Base-by-base conservation (phyloP, 2,113 vertebrate genomes). In the Boleophthalmus pectinirostris region DNA sequence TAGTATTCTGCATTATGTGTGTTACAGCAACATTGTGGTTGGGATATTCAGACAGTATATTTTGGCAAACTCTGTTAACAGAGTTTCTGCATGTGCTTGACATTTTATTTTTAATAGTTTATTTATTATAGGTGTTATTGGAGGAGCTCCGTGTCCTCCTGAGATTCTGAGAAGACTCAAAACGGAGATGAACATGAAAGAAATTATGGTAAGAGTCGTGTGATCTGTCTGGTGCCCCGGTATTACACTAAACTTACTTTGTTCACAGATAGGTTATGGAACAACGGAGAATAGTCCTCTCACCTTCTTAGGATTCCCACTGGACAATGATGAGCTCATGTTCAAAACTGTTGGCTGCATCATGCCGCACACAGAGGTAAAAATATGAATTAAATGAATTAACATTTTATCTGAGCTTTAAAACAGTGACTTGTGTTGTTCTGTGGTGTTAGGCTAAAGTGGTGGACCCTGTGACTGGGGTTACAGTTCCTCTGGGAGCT, bases 221-320 rank as follows among this genome's bases (percentile, higher is more conserved):
- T 43, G 38, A 2, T 43, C 38, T 14, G 38, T 43, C 38, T 7
- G 20, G 64, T 10, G 29, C 29, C 4, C 11, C 3, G 47, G 1
- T 10, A 14, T 67, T 0, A 8, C 79, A 1, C 35, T 49, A 15
- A 8, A 16, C 6, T 21, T 0, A 29, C 29, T 63, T 1, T 66
- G 66, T 78, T 29, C 29, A 15, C 12, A 58, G 25, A 1, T 15
- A 99, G 98, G 78, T 35, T 99, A 98, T 35, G 97, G 98, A 80
- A 95, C 95, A 66, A 99, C 98, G 1, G 98, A 99, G 88, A 99
- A 96, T 81, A 98, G 98, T 69, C 97, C 97, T 0, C 61, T 95
- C 61, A 96, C 96, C 29, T 99, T 99, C 84, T 64, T 95, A 80
- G 94, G 93, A 23, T 94, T 93, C 72, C 92, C 93, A 0, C 64